Evolutionary conservation across 2,888 invertebrate species (phyloP).

Genomic region (Thereva nobilitata): DNA sequence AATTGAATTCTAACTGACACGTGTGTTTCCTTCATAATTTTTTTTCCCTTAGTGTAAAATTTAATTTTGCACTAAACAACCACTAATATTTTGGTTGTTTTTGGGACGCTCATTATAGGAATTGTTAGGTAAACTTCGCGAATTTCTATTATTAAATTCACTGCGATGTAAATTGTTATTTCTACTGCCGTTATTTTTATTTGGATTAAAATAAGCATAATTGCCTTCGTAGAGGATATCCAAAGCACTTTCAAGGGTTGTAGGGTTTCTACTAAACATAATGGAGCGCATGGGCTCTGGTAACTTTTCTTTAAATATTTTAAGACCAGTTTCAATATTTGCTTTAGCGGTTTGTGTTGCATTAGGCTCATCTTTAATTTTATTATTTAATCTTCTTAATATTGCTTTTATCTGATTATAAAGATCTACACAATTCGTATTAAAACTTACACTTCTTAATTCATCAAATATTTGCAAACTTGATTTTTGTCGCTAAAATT

Average conservation of each 20-base stretch:
- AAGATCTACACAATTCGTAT: conserved; percentile 25
- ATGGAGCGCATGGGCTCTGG: conserved; percentile 30
- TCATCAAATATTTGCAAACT: conserved; percentile 28
- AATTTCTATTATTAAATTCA: conserved; percentile 2
- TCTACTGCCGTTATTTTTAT: background rate
- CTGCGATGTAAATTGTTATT: conserved; percentile 2
- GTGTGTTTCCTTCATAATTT: no score
- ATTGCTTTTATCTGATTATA: conserved; percentile 29
- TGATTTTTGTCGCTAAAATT: conserved; percentile 33
- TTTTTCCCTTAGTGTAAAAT: no score
- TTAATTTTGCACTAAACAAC: no score
- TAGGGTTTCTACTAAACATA: conserved; percentile 20
- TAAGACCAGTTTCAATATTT: conserved; percentile 7
- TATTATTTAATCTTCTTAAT: conserved; percentile 32
- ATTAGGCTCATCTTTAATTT: conserved; percentile 25
- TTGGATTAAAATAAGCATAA: conserved; percentile 23
- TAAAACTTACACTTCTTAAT: conserved; percentile 23
- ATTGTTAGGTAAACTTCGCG: background rate
- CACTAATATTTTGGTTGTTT: no score
- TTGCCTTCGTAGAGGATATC: conserved; percentile 17
- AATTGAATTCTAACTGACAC: no score
- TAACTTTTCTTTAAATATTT: conserved; percentile 24
- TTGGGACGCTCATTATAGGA: background rate
- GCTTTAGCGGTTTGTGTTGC: background rate
- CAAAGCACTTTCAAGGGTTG: conserved; percentile 4